These are phyloP conservation scores for Leucoptera coffeella DNA, from an alignment of 2,888 invertebrate species.

Conservation along the genomic window DNA sequence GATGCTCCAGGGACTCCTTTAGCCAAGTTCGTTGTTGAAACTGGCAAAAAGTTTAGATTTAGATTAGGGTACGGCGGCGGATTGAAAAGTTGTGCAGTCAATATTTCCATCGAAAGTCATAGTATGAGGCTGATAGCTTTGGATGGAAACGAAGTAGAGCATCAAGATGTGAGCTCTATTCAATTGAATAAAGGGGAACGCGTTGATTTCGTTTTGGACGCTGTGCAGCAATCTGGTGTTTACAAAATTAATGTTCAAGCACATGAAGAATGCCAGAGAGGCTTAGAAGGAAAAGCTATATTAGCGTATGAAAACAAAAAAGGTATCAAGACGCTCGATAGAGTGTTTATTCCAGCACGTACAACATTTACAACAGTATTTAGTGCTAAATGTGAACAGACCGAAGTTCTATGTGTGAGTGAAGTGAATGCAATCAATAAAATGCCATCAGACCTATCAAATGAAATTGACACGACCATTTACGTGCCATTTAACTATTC, in stretches of 20 bases:
- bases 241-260: constrained; percentile 58
- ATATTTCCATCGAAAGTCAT: constrained; percentile 61
- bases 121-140: constrained; percentile 58
- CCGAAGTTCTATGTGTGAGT: constrained; percentile 37
- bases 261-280: constrained; percentile 38
- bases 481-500: constrained; percentile 66
- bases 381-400: constrained; percentile 33
- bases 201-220: constrained; percentile 65
- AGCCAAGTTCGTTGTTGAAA: constrained; percentile 45
- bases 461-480: constrained; percentile 47
- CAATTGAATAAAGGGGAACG: constrained; percentile 66
- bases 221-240: constrained; percentile 46
- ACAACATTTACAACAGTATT: constrained; percentile 29
- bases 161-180: constrained; percentile 51
- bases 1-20: constrained; percentile 30
- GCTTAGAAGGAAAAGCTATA: constrained; percentile 46
- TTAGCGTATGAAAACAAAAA: constrained; percentile 29
- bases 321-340: constrained; percentile 23
- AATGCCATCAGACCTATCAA: constrained; percentile 42
- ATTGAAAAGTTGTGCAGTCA: constrained; percentile 61
- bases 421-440: constrained; percentile 49
- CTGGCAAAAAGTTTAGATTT: constrained; percentile 59
- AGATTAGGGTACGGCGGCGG: constrained; percentile 63
- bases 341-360: background rate
- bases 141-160: constrained; percentile 62